Evolutionary conservation across 2,113 vertebrate genomes (phyloP), one percentile per base, ranked within the genome.

Genomic region (Lycocorax pyrrhopterus): DNA sequence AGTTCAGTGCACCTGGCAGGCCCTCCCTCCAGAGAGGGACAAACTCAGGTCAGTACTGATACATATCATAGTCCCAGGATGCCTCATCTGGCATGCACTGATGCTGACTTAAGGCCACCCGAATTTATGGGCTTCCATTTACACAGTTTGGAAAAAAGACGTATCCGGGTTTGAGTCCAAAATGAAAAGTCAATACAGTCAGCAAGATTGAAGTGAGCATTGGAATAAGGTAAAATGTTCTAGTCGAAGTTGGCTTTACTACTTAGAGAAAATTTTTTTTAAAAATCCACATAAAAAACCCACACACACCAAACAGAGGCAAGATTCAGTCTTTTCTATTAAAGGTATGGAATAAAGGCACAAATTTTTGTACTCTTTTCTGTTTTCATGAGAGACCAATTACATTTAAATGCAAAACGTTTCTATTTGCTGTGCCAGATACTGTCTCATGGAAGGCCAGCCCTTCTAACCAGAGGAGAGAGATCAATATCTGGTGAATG

Each of bases 401-500:
- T 79, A 79, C 26, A 62, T 73, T 84, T 53, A 75, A 92, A 77
- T 26, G 27, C 14, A 90, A 84, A 96, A 94, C 0, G 1, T 84
- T 92, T 73, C 58, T 84, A 56, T 69, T 78, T 56, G 32, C 66
- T 64, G 22, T 78, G 73, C 91, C 80, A 87, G 44, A 51, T 89
- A 64, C 39, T 8, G 23, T 89, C 94, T 84, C 66, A 62, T 33
- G 32, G 47, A 94, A 92, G 43, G 68, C 41, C 37, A 87, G n/a
- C 44, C 60, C 27, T 84, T 74, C 89, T 94, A 93, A 90, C 43
- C 83, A 90, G 89, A 86, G 32, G 11, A 90, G 35, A 81, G 76
- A 47, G 88, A 90, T 87, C 92, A 88, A 74, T 90, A 91, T 87
- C 47, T 89, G 77, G 35, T 89, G 77, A 93, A 84, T 72, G 76